Conservation (phyloP, 1,140 invertebrate species). For the Drosophila sturtevanti region DNA sequence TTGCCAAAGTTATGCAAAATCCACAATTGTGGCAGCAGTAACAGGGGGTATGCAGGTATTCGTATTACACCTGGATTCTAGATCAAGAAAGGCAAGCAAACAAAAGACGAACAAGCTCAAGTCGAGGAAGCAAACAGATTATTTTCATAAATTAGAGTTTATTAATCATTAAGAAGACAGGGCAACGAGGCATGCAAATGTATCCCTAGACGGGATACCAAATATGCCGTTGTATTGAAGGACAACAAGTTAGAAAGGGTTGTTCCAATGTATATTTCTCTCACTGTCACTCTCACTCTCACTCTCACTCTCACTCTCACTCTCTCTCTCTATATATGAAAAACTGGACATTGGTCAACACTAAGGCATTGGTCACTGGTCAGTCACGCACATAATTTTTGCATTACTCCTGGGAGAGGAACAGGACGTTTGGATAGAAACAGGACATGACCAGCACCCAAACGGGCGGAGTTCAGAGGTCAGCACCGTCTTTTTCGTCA, state of each 20-base stretch:
- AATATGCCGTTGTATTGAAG: slow-evolving; percentile 48
- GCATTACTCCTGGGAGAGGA: slow-evolving; percentile 49
- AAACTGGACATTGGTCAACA: slow-evolving; percentile 77
- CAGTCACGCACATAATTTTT: slow-evolving; percentile 73
- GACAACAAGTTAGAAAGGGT: slow-evolving; percentile 63
- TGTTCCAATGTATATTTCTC: too few species aligned
- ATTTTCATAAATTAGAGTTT: slow-evolving; percentile 82
- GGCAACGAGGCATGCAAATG: slow-evolving; percentile 25
- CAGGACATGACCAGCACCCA: slow-evolving; percentile 28
- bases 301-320: too few species aligned
- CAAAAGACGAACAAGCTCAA: slow-evolving; percentile 20
- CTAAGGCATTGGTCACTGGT: slow-evolving; percentile 47
- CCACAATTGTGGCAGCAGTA: slow-evolving; percentile 40
- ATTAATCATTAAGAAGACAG: slow-evolving; percentile 79
- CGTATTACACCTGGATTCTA: slow-evolving; percentile 68
- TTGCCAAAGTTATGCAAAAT: slow-evolving; percentile 40
- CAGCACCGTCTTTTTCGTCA: slow-evolving; percentile 75
- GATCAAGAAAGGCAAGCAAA: slow-evolving; percentile 11
- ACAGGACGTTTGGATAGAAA: neutral
- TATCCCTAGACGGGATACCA: slow-evolving; percentile 24
- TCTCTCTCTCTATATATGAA: neutral
- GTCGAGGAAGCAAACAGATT: slow-evolving; percentile 66
- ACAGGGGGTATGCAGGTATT: slow-evolving; percentile 27
- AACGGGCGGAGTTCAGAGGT: slow-evolving; percentile 77
- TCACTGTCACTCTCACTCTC: too few species aligned